Evolutionary conservation across 2,888 invertebrate genomes (phyloP).

Genomic region (Dasysyrphus tricinctus): DNA sequence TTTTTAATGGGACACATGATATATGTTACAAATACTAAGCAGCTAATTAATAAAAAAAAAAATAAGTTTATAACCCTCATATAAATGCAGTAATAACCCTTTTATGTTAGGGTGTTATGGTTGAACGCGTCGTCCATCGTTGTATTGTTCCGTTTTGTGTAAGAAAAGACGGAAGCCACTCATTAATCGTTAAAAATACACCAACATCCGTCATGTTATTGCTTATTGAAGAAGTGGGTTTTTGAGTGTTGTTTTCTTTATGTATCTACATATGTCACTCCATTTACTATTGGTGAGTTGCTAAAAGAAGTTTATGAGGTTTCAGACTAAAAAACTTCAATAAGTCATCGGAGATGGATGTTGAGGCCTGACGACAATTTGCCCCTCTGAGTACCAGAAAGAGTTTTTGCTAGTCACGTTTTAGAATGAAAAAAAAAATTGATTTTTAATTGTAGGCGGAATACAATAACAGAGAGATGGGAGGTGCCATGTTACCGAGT

Average conservation of each 20-base stretch:
- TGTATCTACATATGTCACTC: background rate
- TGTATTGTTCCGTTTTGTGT: background rate
- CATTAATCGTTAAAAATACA: slow-evolving; percentile 24
- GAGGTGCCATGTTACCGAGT: no score
- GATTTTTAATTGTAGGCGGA: no score
- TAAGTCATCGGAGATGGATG: no score
- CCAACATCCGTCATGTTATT: slow-evolving; percentile 20
- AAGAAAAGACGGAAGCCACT: slow-evolving; percentile 58
- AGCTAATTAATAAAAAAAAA: slow-evolving; percentile 72
- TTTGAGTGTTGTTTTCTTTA: background rate
- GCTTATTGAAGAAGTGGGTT: background rate
- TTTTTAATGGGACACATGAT: slow-evolving; percentile 11
- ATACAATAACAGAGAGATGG: no score
- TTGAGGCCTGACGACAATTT: no score
- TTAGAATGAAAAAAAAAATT: no score
- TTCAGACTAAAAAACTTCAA: no score
- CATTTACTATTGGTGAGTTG: background rate
- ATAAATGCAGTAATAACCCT: slow-evolving; percentile 68
- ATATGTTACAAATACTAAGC: slow-evolving; percentile 16
- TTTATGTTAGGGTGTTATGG: slow-evolving; percentile 66
- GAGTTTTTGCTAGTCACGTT: no score
- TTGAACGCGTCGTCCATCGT: slow-evolving; percentile 45
- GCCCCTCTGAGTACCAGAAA: no score
- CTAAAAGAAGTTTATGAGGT: background rate
- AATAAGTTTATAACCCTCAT: slow-evolving; percentile 66